phyloP scores from a whole-genome alignment of 92 coral and sea anemone species.

The Heliopora coerulea region DNA sequence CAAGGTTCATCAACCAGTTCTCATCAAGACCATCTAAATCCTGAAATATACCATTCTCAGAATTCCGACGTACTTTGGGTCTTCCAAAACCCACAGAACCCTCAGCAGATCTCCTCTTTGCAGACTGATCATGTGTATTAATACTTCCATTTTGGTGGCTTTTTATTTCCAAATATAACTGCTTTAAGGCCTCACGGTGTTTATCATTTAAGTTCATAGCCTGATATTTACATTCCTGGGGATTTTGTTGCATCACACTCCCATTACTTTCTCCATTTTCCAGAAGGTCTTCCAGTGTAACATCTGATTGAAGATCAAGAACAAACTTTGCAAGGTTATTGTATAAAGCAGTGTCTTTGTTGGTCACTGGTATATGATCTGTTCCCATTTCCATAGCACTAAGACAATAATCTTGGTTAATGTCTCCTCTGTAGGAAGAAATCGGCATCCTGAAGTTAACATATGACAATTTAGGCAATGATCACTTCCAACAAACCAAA shows the following conservation, averaged over 20 bases:
- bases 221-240: neutral
- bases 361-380: neutral
- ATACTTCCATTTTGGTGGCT: conserved; percentile 20
- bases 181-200: conserved; percentile 7
- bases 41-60: conserved; percentile 7
- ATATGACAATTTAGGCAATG: neutral
- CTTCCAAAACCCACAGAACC: neutral
- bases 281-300: conserved; percentile 33
- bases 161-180: conserved; percentile 22
- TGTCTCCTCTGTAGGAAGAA: neutral
- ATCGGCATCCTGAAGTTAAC: neutral
- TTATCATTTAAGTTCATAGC: conserved; percentile 4
- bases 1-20: conserved; percentile 31
- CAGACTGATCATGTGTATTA: conserved; percentile 8
- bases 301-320: conserved; percentile 36
- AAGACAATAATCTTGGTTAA: neutral
- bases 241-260: neutral
- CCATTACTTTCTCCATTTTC: conserved; percentile 20
- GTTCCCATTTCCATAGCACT: conserved; percentile 2
- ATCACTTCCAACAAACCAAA: no score
- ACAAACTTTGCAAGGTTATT: conserved; percentile 32
- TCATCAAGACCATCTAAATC: conserved; percentile 35
- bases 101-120: conserved; percentile 19
- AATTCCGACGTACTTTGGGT: conserved; percentile 7
- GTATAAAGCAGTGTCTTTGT: neutral